Evolutionary conservation across 2,888 invertebrate species (phyloP), one percentile per base, ranked within the genome.

Genomic region (Stenoptilia bipunctidactyla): DNA sequence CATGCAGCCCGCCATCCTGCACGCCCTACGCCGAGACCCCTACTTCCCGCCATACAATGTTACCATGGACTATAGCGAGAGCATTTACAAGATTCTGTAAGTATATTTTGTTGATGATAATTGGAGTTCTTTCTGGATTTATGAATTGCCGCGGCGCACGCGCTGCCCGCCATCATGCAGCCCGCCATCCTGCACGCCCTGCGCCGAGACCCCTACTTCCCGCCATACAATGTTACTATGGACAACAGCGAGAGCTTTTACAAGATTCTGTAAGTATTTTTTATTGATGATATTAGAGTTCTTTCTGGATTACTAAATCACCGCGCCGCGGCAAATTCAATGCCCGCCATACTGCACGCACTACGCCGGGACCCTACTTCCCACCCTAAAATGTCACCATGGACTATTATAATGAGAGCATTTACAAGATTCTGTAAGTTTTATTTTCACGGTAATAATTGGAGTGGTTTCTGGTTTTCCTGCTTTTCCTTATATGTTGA

Each of bases 311-410:
- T n/a, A n/a, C n/a, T n/a, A n/a, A n/a, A n/a, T n/a, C n/a, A n/a
- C n/a, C n/a, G n/a, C n/a, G n/a, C n/a, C n/a, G n/a, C n/a, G n/a
- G n/a, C n/a, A n/a, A n/a, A n/a, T n/a, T n/a, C n/a, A n/a, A n/a
- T n/a, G 45, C 73, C 74, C 1, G 62, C 61, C 20, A 47, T 76
- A 45, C 60, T 72, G 15, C 41, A 49, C 27, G 63, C 67, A 10
- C 57, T 74, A 15, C 61, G 65, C 50, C 62, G 61, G 25, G 64
- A 76, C 46, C 77, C 79, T 77, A 70, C 55, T 55, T 55, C 6
- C 45, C 44, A 20, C 55, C 57, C 1, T 68, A 52, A 52, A 76
- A 74, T 48, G 54, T 57, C 13, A 69, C 77, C 37, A 45, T 49
- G 2, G 61, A 62, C 38, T 63, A 59, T n/a, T 63, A 59, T 42